A percentile compares a stretch with the other conserved stretches of the same genome.
phyloP scores from a whole-genome alignment of 1,140 invertebrate genomes.

The Drosophila lacteicornis region DNA sequence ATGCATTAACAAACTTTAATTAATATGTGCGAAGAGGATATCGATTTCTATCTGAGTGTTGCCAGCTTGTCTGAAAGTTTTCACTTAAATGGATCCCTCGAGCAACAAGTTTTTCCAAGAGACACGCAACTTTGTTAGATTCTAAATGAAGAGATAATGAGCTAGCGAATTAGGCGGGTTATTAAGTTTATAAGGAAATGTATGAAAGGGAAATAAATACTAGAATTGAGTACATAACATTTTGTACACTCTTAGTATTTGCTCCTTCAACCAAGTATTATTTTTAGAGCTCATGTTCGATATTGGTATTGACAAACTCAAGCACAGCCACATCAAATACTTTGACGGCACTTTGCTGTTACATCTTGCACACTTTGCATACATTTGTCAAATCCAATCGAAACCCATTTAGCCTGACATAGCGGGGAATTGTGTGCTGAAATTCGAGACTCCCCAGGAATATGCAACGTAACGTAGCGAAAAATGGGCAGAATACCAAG shows the following conservation, averaged over 20 bases:
- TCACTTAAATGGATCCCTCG: slow-evolving; percentile 30
- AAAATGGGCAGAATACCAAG: slow-evolving; percentile 5
- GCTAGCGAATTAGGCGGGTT: background rate
- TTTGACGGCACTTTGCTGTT: slow-evolving; percentile 28
- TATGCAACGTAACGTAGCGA: slow-evolving; percentile 46
- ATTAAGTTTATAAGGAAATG: background rate
- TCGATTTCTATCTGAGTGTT: slow-evolving; percentile 37
- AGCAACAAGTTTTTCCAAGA: slow-evolving; percentile 49
- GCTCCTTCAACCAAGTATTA: background rate
- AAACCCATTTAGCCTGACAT: slow-evolving; percentile 25
- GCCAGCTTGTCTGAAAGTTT: slow-evolving; percentile 33
- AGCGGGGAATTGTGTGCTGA: slow-evolving; percentile 20
- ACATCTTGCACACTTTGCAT: slow-evolving; percentile 44
- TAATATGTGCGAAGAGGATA: slow-evolving; percentile 32
- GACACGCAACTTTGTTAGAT: background rate
- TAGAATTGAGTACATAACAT: background rate
- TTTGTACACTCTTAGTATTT: background rate
- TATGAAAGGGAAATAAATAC: too few relatives aligned
- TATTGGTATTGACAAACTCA: slow-evolving; percentile 1
- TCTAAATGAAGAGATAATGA: slow-evolving; percentile 7
- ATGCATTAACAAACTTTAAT: slow-evolving; percentile 55
- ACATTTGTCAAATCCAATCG: slow-evolving; percentile 46
- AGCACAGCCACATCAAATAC: slow-evolving; percentile 17
- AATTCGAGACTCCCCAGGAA: slow-evolving; percentile 67
- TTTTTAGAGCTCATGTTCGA: background rate